These are phyloP conservation scores for Saccostrea cuccullata DNA, from an alignment of 1,140 invertebrate genomes.

Conservation along the genomic window DNA sequence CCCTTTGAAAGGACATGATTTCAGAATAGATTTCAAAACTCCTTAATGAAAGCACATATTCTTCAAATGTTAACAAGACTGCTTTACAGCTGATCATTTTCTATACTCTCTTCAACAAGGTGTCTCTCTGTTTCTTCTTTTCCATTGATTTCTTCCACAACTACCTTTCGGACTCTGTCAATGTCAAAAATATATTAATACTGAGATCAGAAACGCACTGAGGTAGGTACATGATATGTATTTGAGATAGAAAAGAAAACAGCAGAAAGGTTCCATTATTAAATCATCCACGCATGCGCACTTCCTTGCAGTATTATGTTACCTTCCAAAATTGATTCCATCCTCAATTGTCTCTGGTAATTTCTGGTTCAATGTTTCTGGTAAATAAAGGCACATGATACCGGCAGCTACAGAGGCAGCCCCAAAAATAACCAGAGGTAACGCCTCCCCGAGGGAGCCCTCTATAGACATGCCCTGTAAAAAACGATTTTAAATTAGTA, in stretches of 20 bases:
- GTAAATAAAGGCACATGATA: conserved; percentile 56
- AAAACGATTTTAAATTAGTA: too few relatives aligned
- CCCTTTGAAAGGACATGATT: too few relatives aligned
- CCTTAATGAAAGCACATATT: too few relatives aligned
- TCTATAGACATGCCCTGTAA: conserved; percentile 28
- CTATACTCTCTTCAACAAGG: neutral
- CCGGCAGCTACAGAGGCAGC: conserved; percentile 53
- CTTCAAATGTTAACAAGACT: neutral
- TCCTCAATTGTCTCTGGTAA: conserved; percentile 66
- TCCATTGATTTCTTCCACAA: neutral
- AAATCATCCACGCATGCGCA: too few relatives aligned
- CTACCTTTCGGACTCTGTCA: neutral
- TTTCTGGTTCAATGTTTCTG: conserved; percentile 60
- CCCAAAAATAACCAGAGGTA: conserved; percentile 59
- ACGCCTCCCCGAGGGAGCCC: conserved; percentile 38
- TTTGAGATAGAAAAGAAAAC: neutral
- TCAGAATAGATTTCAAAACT: too few relatives aligned
- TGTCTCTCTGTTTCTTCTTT: neutral
- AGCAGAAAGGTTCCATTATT: too few relatives aligned
- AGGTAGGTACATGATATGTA: neutral
- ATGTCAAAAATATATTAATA: neutral
- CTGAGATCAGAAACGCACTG: too few relatives aligned
- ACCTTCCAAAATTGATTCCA: conserved; percentile 59
- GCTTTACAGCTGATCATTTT: neutral
- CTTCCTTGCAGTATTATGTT: neutral